Base-by-base conservation (phyloP, 2,797 vertebrate genomes). In the Oophaga sylvatica region DNA sequence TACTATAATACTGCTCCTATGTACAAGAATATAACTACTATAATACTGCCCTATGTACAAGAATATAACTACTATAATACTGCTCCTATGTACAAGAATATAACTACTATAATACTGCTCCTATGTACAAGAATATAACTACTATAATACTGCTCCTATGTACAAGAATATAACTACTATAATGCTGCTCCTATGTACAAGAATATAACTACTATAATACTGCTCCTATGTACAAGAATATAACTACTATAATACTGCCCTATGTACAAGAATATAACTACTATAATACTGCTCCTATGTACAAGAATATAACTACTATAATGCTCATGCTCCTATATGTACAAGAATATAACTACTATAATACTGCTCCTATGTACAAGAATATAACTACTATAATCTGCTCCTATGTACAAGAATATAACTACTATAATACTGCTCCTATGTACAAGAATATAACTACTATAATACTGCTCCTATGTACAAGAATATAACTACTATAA, bases 231-330 rank as follows among this genome's bases (percentile, higher is more conserved):
- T 67, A 67, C 63, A 67, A 29, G 63, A 67, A 26, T 67, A 67
- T 67, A 67, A 67, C 63, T 67, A 67, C 63, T 67, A 31, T 68
- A 67, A 67, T 68, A 68, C 65, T 68, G 11, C 65, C 12, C 22
- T 12, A 67, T 67, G n/a, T 67, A 67, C 63, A 67, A 67, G 63
- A 67, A 26, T 67, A 67, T 67, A 67, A 67, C 63, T 67, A 67
- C 65, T 67, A 67, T 67, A 67, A 67, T 67, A 67, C 63, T 67
- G n/a, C 63, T 2, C n/a, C 65, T 16, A 29, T 68, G 26, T 68
- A 68, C 65, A 68, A 68, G 65, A 68, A 68, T 68, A 68, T 68
- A 68, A 68, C 26, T 68, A 68, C 65, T 68, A 31, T 68, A 68
- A 68, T 68, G 31, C 65, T n/a, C n/a, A n/a, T 68, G 65, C 65